These are phyloP conservation scores for Gambelia wislizenii DNA, from an alignment of 2,797 vertebrate species.

Conservation along the genomic window DNA sequence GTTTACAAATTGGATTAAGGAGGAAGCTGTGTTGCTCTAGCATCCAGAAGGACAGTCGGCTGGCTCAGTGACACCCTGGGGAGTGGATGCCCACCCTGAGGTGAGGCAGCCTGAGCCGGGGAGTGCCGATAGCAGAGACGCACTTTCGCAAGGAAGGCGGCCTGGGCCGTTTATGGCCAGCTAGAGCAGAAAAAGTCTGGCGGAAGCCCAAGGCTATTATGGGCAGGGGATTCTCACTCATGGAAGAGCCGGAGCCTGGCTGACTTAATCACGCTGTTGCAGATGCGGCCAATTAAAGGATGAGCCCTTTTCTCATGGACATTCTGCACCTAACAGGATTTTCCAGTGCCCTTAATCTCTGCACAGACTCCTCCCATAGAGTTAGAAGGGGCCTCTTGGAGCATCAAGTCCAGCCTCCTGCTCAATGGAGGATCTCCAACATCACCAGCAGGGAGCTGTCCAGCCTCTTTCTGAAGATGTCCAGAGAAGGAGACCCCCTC, in stretches of 20 bases:
- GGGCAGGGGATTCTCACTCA: not conserved
- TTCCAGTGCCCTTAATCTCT: conserved; percentile 60
- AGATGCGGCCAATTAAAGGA: conserved; percentile 72
- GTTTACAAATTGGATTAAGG: conserved; percentile 64
- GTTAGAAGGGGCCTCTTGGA: too few species aligned
- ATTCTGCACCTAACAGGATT: conserved; percentile 21
- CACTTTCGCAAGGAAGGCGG: not conserved
- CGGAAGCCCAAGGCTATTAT: too few species aligned
- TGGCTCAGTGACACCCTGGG: rapidly evolving
- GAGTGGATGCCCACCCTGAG: too few species aligned
- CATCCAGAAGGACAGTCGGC: not conserved
- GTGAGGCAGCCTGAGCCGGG: too few species aligned
- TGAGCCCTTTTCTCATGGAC: conserved; percentile 69
- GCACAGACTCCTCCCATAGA: too few species aligned
- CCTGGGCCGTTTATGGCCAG: too few species aligned
- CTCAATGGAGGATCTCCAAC: not conserved
- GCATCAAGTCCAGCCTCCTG: too few species aligned
- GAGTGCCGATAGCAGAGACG: too few species aligned
- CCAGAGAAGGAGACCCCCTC: too few species aligned
- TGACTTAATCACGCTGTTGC: conserved; percentile 72
- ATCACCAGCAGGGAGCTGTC: not conserved
- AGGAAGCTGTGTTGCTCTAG: not conserved
- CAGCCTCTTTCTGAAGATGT: too few species aligned
- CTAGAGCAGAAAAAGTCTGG: too few species aligned
- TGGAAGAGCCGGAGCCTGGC: too few species aligned